Conservation (phyloP, 2,113 vertebrate species). For the Himantopus leucocephalus region DNA sequence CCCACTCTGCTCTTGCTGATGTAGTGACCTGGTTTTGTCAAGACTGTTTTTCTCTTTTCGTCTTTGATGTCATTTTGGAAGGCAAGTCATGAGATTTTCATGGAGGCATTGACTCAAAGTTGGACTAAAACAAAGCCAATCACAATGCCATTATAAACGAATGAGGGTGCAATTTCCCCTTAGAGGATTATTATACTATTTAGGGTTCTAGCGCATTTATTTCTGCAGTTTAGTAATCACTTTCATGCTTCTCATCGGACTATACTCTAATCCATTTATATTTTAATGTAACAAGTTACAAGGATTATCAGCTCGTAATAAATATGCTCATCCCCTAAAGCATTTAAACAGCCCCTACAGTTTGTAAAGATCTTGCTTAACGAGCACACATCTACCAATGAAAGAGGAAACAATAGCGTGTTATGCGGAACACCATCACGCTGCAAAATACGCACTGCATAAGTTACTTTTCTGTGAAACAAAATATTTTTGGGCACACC, state of each 20-base stretch:
- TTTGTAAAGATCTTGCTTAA: not conserved
- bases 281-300: constrained; percentile 55
- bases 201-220: constrained; percentile 27
- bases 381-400: not conserved
- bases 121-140: constrained; percentile 55
- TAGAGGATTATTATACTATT: constrained; percentile 29
- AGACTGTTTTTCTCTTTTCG: constrained; percentile 42
- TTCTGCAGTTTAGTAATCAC: constrained; percentile 28
- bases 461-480: not conserved
- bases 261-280: constrained; percentile 51
- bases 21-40: constrained; percentile 60
- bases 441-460: not conserved
- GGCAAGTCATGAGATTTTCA: constrained; percentile 50
- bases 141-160: not conserved
- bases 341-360: constrained; percentile 8
- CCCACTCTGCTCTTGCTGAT: constrained; percentile 31
- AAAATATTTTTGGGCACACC: not conserved
- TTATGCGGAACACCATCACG: not conserved
- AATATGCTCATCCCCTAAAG: constrained; percentile 19
- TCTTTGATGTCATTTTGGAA: constrained; percentile 62
- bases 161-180: not conserved
- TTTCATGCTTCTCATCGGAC: constrained; percentile 11
- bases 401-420: not conserved
- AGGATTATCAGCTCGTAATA: constrained; percentile 15
- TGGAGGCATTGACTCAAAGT: constrained; percentile 7